Base-by-base conservation (phyloP, 2,888 invertebrate genomes). In the Drosophila nigritarsus region DNA sequence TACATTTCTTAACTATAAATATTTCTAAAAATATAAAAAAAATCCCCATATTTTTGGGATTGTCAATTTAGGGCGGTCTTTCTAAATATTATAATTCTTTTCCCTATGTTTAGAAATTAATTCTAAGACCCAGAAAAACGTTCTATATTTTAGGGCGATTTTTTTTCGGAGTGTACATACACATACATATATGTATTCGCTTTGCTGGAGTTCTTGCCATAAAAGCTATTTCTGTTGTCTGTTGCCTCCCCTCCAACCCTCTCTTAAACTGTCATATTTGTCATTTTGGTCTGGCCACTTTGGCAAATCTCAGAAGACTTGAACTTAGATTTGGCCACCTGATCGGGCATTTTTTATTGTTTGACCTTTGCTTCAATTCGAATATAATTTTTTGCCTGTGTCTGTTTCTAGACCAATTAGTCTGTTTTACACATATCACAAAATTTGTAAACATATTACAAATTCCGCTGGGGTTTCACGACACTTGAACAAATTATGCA, bases 401-500 rank as follows among this genome's bases (percentile, higher is more conserved):
- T 6, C 42, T 48, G 15, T 24, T 48, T 24, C 15, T 24, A 24
- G 48, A 15, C 24, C 48, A 48, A 24, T 24, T 20, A 15, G 24
- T 24, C 15, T 24, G 24, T 7, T 8, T 15, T 15, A 24, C 48
- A 24, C 15, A 24, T 15, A 24, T 48, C 24, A 2, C 15, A 32
- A 20, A n/a, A 15, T 13, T 42, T 42, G 20, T 42, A 20, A 42
- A 11, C 51, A 45, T 58, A 68, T 53, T 51, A 65, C 18, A 53
- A 49, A 32, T 36, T 27, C 51, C 36, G 27, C 29, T 56, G 24
- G 40, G 30, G 24, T 51, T 65, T 56, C 60, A 29, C 65, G 56
- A 61, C 65, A 71, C 65, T 69, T 59, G 58, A 30, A 36, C 64
- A 55, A 60, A 56, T 54, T 65, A 81, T 82, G 77, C 72, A 81